Percentiles rank a stretch among this genome's conserved stretches.
Evolutionary conservation across 2,888 invertebrate species (phyloP).

Genomic region (Epinotia brunnichana): DNA sequence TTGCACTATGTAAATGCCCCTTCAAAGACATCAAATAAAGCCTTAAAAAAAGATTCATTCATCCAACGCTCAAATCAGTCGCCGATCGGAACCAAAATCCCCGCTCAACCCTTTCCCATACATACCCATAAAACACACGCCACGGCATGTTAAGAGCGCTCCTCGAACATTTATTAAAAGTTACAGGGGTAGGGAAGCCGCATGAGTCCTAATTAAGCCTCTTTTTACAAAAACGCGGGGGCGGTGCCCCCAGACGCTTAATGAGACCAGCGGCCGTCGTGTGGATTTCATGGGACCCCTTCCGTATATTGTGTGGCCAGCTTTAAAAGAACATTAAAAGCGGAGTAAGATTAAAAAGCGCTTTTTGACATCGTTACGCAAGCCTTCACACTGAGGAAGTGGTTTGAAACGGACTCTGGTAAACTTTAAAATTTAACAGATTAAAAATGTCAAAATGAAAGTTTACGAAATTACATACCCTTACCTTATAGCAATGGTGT

Average conservation of each 20-base stretch:
- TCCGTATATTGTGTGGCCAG: constrained; percentile 69
- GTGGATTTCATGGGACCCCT: constrained; percentile 71
- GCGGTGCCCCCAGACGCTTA: constrained; percentile 81
- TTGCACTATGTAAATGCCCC: too few species aligned
- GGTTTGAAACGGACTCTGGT: neutral
- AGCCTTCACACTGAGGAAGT: neutral
- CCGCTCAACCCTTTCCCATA: constrained; percentile 16
- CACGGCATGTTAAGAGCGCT: constrained; percentile 65
- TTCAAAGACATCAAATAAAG: too few species aligned
- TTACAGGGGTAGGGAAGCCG: constrained; percentile 83
- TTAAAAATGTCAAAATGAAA: neutral
- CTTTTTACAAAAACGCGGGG: constrained; percentile 80
- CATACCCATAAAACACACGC: constrained; percentile 49
- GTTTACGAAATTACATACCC: neutral
- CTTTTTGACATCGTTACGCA: constrained; percentile 14
- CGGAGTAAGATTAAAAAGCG: constrained; percentile 2
- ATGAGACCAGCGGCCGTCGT: constrained; percentile 78
- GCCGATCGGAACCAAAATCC: constrained; percentile 13
- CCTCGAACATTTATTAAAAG: constrained; percentile 83
- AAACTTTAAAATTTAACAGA: constrained; percentile 9
- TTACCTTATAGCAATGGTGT: too few species aligned
- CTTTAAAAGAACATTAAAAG: constrained; percentile 39
- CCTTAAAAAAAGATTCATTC: too few species aligned
- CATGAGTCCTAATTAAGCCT: constrained; percentile 83
- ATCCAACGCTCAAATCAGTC: constrained; percentile 35